Conservation (phyloP, 2,888 invertebrate species). For the Choreutis nemorana region DNA sequence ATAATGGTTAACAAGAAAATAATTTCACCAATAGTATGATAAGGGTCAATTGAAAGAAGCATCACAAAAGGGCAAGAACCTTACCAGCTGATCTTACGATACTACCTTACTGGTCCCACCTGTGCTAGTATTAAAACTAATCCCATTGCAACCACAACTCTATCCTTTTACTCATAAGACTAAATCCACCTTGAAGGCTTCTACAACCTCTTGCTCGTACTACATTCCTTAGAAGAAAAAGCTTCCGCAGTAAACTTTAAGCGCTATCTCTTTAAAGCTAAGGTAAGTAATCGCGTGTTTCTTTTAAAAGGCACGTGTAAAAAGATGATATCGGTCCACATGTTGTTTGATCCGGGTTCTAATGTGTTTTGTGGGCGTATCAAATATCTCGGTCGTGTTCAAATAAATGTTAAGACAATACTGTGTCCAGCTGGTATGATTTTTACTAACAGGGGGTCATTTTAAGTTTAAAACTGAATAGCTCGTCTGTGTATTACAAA, state of each 20-base stretch:
- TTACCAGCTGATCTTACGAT: constrained; percentile 48
- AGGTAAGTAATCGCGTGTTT: no score
- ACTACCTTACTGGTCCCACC: constrained; percentile 31
- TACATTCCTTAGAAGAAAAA: background rate
- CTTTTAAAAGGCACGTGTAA: constrained; percentile 33
- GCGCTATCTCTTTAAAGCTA: no score
- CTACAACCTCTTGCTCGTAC: constrained; percentile 10
- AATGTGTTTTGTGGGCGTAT: constrained; percentile 58
- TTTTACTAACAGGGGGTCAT: constrained; percentile 18
- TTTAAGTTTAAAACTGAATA: constrained; percentile 19
- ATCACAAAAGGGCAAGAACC: constrained; percentile 6
- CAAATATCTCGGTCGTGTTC: constrained; percentile 37
- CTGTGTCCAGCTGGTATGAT: constrained; percentile 10
- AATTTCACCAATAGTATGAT: no score
- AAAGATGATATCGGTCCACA: constrained; percentile 44
- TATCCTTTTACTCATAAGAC: constrained; percentile 8
- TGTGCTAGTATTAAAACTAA: constrained; percentile 15
- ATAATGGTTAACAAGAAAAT: no score
- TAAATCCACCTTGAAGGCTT: constrained; percentile 8
- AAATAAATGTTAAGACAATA: constrained; percentile 34
- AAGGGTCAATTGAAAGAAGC: constrained; percentile 14
- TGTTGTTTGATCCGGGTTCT: constrained; percentile 55
- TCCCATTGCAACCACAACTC: constrained; percentile 8
- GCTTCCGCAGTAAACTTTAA: no score
- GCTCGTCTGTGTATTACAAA: no score